Evolutionary conservation across 2,797 vertebrate species (phyloP).

Genomic region (Myotis planiceps): DNA sequence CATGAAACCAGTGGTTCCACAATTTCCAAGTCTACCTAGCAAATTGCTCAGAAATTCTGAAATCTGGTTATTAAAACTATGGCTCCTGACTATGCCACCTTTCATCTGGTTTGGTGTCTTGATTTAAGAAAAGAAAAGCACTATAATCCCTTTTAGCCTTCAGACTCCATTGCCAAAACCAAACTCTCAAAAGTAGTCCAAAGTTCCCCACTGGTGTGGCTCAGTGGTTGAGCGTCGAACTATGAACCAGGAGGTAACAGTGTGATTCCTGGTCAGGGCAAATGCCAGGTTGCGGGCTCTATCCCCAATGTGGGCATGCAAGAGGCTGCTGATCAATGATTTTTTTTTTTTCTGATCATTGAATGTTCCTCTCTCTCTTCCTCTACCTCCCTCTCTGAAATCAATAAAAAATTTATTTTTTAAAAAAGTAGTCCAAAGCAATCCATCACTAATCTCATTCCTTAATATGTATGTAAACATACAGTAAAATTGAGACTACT

Average conservation of each 20-base stretch:
- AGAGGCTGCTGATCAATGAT: too few relatives aligned
- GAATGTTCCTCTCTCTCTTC: too few relatives aligned
- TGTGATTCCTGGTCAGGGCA: too few relatives aligned
- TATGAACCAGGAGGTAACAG: too few relatives aligned
- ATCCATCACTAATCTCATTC: neutral
- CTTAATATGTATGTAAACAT: neutral
- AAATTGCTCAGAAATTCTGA: slow-evolving; percentile 24
- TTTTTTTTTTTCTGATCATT: too few relatives aligned
- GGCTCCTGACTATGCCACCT: neutral
- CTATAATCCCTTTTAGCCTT: neutral
- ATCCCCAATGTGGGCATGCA: too few relatives aligned
- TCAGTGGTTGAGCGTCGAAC: too few relatives aligned
- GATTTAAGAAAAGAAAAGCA: slow-evolving; percentile 15
- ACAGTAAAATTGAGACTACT: neutral
- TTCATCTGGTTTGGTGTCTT: neutral
- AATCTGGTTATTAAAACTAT: slow-evolving; percentile 9
- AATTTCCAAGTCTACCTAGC: neutral
- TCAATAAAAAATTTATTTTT: too few relatives aligned
- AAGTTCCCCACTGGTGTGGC: neutral
- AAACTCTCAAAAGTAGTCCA: slow-evolving; percentile 2
- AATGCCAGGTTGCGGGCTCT: too few relatives aligned
- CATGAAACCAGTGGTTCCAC: neutral
- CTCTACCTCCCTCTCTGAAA: too few relatives aligned
- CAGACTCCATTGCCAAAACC: neutral
- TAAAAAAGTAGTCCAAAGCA: slow-evolving; percentile 31